Evolutionary conservation across 2,888 invertebrate genomes (phyloP), one percentile per base, ranked within the genome.

Genomic region (Drosophila kuntzei): DNA sequence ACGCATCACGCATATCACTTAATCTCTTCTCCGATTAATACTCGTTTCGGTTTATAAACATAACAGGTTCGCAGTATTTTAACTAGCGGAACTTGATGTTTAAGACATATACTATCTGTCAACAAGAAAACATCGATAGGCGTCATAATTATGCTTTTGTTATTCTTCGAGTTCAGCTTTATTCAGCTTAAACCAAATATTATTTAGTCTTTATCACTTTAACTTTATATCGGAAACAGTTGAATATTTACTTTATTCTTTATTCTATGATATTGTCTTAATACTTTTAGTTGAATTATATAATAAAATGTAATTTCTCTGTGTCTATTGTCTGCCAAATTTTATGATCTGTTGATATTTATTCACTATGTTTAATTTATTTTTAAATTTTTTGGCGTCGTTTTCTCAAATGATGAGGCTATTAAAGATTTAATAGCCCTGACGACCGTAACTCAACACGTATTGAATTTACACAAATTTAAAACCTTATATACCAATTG

Each of bases 81-180:
- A 57, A 51, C 41, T 47, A 55, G 62, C 79, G 75, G 75, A 75
- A 75, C 63, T 50, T 44, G 27, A 74, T 68, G 46, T 62, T 12
- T 8, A 36, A 58, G 55, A 67, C 43, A 73, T 34, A 51, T 66
- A 41, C 55, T 18, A 62, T 37, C 51, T 74, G 55, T 46, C 62
- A 75, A 44, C n/a, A 36, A 18, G 37, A 37, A 25, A 34, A 39
- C 29, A 51, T 50, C 25, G 12, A 43, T 34, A 25, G 22, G 59
- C 58, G 55, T 77, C 73, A 75, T 63, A 59, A 77, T 20, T 62
- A 63, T 41, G 25, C 6, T 29, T n/a, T 43, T 39, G 29, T 39
- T 39, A 27, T 18, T 27, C 16, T 7, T 14, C 25, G 18, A n/a
- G 14, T 43, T n/a, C n/a, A n/a, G n/a, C n/a, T n/a, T n/a, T n/a